Evolutionary conservation across 2,797 vertebrate genomes (phyloP).

Genomic region (Myotis daubentonii): DNA sequence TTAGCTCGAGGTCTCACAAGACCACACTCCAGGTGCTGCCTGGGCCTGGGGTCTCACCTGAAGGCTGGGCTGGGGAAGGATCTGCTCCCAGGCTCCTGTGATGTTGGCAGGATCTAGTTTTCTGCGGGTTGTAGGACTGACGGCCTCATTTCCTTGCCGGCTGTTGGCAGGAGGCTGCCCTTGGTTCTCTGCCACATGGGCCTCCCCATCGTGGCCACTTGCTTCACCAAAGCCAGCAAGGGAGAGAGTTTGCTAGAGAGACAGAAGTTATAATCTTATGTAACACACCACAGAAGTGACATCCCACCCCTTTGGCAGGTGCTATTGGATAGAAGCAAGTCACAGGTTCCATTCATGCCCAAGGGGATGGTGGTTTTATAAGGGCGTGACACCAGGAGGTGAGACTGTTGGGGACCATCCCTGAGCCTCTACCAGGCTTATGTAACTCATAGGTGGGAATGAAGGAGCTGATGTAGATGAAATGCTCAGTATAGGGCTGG

Average conservation of each 20-base stretch:
- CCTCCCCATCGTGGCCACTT: rapidly evolving
- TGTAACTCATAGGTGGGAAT: rapidly evolving
- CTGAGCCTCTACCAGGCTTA: not conserved
- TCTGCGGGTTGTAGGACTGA: not conserved
- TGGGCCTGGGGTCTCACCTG: not conserved
- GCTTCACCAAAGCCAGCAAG: not conserved
- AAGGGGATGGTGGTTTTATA: rapidly evolving
- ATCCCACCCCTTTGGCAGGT: not conserved
- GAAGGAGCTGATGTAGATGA: not conserved
- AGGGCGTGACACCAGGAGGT: not conserved
- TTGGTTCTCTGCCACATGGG: rapidly evolving
- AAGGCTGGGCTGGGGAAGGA: not conserved
- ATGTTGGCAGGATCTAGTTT: too few species aligned
- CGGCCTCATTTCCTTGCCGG: too few species aligned
- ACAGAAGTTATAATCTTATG: rapidly evolving
- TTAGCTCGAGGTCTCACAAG: not conserved
- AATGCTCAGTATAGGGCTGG: rapidly evolving
- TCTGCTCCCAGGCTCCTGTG: not conserved
- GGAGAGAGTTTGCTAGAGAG: not conserved
- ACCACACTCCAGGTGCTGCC: rapidly evolving
- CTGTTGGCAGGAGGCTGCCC: not conserved
- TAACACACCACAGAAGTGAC: not conserved
- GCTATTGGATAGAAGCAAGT: not conserved
- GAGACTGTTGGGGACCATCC: rapidly evolving
- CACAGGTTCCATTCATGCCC: too few species aligned